Evolutionary conservation across 1,140 invertebrate species (phyloP), one percentile per base, ranked within the genome.

Genomic region (Platyura marginata): DNA sequence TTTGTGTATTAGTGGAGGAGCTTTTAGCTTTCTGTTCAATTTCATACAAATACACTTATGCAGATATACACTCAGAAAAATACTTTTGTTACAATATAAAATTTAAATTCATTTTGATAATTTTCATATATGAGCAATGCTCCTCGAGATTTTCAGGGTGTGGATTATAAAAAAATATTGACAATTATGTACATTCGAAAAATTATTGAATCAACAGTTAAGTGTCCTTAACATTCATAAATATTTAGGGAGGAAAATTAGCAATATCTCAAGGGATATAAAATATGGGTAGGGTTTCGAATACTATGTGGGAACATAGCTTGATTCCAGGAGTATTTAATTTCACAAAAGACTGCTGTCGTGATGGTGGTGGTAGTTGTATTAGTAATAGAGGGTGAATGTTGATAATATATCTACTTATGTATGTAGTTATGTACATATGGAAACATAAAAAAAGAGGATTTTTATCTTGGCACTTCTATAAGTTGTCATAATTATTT

Each of bases 231-330:
- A 29, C 25, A 29, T 13, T 29, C 25, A 19, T 37, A 8, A 8
- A 37, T 37, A 37, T 37, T 37, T 10, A 37, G 13, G 35, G 35
- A 19, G 35, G 15, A n/a, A 37, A 37, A 37, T 37, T 19, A 37
- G 13, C 18, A 37, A 6, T n/a, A 15, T 37, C 35, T n/a, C 13
- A 6, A 19, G 35, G 35, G 35, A 37, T 19, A 8, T 6, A 13
- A 13, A 29, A 29, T 29, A 13, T 29, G 35, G 6, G 18, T 8
- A 37, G 18, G 35, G 35, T n/a, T 37, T 16, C 15, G 35, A 15
- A 8, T 37, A 8, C 15, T 6, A 6, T 37, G 35, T n/a, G n/a
- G 13, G 25, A 29, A 29, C 25, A 29, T n/a, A 29, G 25, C 13
- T 29, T 29, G 25, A 29, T 29, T 29, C 25, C 25, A 29, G 25